Evolutionary conservation across 2,113 vertebrate species (phyloP).

Genomic region (Podarcis raffonei): DNA sequence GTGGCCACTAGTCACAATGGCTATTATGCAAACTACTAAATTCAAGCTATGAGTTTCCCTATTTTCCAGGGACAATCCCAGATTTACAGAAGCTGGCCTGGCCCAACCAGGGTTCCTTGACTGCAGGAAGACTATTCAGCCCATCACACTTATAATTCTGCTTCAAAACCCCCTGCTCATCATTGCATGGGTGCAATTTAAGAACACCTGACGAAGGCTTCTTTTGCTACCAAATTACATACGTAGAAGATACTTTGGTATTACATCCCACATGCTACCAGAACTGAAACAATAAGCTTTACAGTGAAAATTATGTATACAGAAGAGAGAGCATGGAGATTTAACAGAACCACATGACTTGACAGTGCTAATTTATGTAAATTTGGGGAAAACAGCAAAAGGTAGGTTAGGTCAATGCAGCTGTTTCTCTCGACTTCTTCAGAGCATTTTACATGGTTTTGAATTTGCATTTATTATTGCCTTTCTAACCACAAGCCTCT

Average conservation of each 20-base stretch:
- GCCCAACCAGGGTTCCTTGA: neutral
- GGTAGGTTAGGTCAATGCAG: conserved; percentile 18
- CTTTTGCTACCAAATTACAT: no score
- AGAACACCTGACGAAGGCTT: no score
- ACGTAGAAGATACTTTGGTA: neutral
- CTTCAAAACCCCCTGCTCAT: neutral
- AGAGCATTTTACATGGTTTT: conserved; percentile 23
- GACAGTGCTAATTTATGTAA: neutral
- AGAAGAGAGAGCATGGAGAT: conserved; percentile 42
- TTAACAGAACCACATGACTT: conserved; percentile 36
- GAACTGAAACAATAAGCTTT: conserved; percentile 52
- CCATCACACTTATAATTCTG: neutral
- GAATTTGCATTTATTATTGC: conserved; percentile 44
- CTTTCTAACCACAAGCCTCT: conserved; percentile 38
- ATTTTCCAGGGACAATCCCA: no score
- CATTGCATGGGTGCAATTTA: no score
- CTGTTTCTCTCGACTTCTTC: conserved; percentile 28
- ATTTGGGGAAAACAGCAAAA: conserved; percentile 19
- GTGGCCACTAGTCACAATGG: neutral
- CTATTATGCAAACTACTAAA: neutral
- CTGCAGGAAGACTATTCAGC: neutral
- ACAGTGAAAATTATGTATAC: conserved; percentile 48
- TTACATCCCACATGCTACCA: no score
- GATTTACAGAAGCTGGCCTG: no score
- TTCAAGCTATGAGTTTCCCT: neutral